phyloP scores from a whole-genome alignment of 2,888 invertebrate species.

The Drosophila mulleri region DNA sequence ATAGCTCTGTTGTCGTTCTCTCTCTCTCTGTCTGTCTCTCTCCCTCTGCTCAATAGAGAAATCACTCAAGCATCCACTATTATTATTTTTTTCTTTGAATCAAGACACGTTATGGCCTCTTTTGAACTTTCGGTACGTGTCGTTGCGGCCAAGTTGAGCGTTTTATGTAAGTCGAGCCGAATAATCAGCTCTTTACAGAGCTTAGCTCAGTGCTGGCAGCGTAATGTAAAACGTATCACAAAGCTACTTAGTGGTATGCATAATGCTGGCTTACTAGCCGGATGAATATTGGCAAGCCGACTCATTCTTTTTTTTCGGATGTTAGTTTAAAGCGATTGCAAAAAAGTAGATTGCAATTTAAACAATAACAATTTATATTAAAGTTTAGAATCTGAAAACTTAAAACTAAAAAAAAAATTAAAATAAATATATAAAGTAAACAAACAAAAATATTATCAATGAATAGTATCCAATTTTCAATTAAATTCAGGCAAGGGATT shows the following conservation, averaged over 20 bases:
- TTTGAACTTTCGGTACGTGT: conserved; percentile 53
- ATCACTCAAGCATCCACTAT: conserved; percentile 60
- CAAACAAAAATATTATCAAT: too few relatives aligned
- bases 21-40: conserved; percentile 6
- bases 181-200: conserved; percentile 27
- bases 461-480: too few relatives aligned
- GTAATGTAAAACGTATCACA: conserved; percentile 9
- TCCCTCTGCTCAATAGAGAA: conserved; percentile 41
- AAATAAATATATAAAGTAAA: too few relatives aligned
- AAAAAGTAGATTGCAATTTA: neutral
- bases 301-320: too few relatives aligned
- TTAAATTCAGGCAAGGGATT: too few relatives aligned
- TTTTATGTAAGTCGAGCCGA: conserved; percentile 34
- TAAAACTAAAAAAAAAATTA: too few relatives aligned
- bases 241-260: conserved; percentile 7
- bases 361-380: neutral
- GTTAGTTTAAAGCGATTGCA: neutral
- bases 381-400: too few relatives aligned
- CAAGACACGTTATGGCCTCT: conserved; percentile 63
- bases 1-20: conserved; percentile 16
- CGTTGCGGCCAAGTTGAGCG: conserved; percentile 39
- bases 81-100: conserved; percentile 40
- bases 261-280: neutral
- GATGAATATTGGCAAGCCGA: neutral
- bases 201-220: conserved; percentile 16